These are phyloP conservation scores for Equus przewalskii DNA, from an alignment of 2,113 vertebrate species.

Conservation along the genomic window DNA sequence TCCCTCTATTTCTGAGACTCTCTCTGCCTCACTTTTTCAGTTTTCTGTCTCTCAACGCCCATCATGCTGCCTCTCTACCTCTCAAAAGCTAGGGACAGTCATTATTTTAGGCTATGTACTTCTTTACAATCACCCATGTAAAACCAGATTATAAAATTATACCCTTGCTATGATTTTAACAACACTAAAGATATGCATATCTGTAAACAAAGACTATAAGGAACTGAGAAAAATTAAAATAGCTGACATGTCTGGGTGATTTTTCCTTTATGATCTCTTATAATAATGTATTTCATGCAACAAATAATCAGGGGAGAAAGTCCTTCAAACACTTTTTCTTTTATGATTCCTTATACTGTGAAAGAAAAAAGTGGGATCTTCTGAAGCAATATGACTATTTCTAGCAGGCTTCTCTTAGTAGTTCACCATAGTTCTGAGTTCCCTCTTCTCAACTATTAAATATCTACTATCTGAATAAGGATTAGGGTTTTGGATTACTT, in stretches of 20 bases:
- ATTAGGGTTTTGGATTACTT: not conserved
- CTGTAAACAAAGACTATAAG: not conserved
- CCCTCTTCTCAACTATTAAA: slow-evolving; percentile 1
- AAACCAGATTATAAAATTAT: slow-evolving; percentile 40
- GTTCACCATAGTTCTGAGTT: not conserved
- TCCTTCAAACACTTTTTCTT: slow-evolving; percentile 35
- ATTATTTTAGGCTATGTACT: not conserved
- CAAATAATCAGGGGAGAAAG: not conserved
- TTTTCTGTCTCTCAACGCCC: not conserved
- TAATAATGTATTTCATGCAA: slow-evolving; percentile 8
- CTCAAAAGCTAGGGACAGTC: not conserved
- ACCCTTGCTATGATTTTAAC: not conserved
- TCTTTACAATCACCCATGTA: not conserved
- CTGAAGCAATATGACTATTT: slow-evolving; percentile 1
- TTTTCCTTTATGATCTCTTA: not conserved
- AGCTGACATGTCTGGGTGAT: not conserved
- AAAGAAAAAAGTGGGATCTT: not conserved
- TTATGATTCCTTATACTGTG: not conserved
- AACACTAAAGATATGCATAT: not conserved
- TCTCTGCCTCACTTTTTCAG: not conserved
- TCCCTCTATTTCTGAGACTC: not conserved
- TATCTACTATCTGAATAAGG: not conserved
- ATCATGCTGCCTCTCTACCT: not conserved
- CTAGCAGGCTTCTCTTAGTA: not conserved
- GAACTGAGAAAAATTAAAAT: slow-evolving; percentile 11